A percentile compares a stretch with the other conserved stretches of the same genome.
Evolutionary conservation across 2,113 vertebrate species (phyloP).

Genomic region (Carettochelys insculpta): DNA sequence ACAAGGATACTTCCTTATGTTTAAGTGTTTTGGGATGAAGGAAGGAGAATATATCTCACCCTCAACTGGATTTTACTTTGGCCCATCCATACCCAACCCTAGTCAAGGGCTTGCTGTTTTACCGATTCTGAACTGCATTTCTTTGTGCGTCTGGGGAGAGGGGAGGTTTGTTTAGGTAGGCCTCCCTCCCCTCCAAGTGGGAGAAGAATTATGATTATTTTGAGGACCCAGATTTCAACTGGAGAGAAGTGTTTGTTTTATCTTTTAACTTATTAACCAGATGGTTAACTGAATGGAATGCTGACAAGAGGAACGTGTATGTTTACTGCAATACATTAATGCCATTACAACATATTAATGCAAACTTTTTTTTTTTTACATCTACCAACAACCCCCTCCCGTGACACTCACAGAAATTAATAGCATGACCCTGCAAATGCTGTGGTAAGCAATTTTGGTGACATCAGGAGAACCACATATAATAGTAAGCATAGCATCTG

Average conservation of each 20-base stretch:
- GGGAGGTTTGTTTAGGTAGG: neutral
- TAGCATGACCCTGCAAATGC: neutral
- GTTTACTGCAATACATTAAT: neutral
- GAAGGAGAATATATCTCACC: neutral
- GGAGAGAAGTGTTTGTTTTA: neutral
- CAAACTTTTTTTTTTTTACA: neutral
- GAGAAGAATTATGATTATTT: neutral
- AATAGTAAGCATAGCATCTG: neutral
- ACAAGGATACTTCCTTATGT: neutral
- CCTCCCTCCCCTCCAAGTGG: neutral
- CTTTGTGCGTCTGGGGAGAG: neutral
- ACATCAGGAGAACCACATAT: too few species aligned
- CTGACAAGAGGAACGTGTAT: neutral
- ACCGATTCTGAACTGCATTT: accelerated
- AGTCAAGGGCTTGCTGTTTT: neutral
- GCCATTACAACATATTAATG: neutral
- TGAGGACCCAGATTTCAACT: neutral
- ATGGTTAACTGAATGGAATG: neutral
- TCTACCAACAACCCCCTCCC: neutral
- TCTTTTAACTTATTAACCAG: neutral
- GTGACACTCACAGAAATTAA: neutral
- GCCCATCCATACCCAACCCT: neutral
- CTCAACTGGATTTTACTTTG: neutral
- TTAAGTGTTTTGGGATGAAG: neutral
- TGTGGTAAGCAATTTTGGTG: neutral